Conservation (phyloP, 1,140 invertebrate species). For the Plutomurus gul region DNA sequence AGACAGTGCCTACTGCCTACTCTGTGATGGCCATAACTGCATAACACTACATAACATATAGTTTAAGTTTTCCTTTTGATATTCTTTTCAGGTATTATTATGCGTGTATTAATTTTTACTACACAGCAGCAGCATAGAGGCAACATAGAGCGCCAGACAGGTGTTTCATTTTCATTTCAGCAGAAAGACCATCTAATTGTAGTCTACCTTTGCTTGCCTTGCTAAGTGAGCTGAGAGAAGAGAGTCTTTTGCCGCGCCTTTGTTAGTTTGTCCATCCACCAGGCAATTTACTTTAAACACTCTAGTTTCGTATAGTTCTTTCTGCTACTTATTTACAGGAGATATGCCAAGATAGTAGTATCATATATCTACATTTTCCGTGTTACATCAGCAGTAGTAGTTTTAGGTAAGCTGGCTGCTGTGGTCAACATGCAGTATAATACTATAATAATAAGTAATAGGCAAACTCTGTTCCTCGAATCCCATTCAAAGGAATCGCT, state of each 20-base stretch:
- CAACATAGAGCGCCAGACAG: too few species aligned
- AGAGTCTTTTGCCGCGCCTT: not conserved
- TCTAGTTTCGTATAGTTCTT: not conserved
- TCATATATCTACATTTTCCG: too few species aligned
- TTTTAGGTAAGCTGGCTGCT: not conserved
- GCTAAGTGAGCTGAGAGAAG: not conserved
- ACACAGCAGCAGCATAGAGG: too few species aligned
- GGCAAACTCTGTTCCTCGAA: not conserved
- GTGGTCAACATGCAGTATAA: too few species aligned
- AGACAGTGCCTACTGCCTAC: too few species aligned
- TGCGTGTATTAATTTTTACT: too few species aligned
- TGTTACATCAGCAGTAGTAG: not conserved
- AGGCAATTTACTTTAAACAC: not conserved
- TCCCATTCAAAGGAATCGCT: constrained; percentile 7
- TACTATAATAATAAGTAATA: constrained; percentile 8
- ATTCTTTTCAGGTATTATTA: too few species aligned
- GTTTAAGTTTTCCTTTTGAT: too few species aligned
- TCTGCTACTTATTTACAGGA: not conserved
- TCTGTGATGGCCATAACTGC: too few species aligned
- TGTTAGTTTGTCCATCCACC: not conserved
- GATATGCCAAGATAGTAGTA: too few species aligned
- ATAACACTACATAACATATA: too few species aligned
- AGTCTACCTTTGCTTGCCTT: not conserved
- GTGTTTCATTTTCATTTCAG: constrained; percentile 22
- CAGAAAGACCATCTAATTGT: too few species aligned